Evolutionary conservation across 2,888 invertebrate genomes (phyloP), one percentile per base, ranked within the genome.

Genomic region (Spilosoma lubricipeda): DNA sequence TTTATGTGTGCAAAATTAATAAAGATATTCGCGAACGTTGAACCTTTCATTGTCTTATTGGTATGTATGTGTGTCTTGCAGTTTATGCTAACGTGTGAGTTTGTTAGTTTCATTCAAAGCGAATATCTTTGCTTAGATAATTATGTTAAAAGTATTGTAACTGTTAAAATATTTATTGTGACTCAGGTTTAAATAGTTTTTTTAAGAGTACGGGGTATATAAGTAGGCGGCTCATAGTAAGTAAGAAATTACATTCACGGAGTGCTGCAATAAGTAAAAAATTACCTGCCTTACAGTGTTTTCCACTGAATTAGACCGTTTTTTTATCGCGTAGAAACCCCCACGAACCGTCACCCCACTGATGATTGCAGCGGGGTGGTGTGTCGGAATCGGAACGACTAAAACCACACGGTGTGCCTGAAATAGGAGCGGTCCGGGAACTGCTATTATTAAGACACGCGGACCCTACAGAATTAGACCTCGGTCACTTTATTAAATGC

Each of bases 11-110:
- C 20, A 45, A 13, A 42, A 42, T 30, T 63, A 63, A 30, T 63
- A 27, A 30, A 63, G 18, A 63, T 63, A 63, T 63, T 63, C 18
- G 30, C 27, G 63, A 63, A 63, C 63, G 63, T 63, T 63, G 63
- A 59, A 30, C 63, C 30, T 30, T 30, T 63, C 30, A 63, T 63
- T 63, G 63, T 63, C 30, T 63, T 63, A 63, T 63, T 30, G 30
- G 5, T 18, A 30, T 20, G 33, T 45, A 20, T 48, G 48, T 68
- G 18, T 36, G 18, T 42, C 39, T 63, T 30, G 63, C 63, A 63
- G 13, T 63, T 63, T 63, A 63, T 63, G 27, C 30, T 63, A 30
- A 30, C 30, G 63, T 63, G 30, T 63, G 63, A 59, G 59, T 27
- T 15, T n/a, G 15, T 30, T 30, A 30, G 63, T 30, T 63, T 59